Evolutionary conservation across 2,888 invertebrate species (phyloP), one percentile per base, ranked within the genome.

Genomic region (Harpagoxenus sublaevis): DNA sequence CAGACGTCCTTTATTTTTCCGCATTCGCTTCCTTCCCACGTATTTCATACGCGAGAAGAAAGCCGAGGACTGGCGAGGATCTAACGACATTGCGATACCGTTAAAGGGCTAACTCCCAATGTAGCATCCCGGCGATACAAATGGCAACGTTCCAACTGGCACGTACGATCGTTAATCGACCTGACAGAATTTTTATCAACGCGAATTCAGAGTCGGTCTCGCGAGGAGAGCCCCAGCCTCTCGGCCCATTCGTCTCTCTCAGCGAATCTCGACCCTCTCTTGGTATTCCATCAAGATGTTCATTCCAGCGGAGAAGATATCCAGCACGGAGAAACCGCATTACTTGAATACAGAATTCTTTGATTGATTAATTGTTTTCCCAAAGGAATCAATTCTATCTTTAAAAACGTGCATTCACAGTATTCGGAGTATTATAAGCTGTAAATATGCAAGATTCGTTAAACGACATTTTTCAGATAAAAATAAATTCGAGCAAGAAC

Each of bases 131-230:
- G 60, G 60, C 65, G 63, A 73, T 81, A 65, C 84, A 70, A 84
- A 86, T 87, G 87, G 87, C 86, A 83, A 51, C 62, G 68, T 60
- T 86, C 86, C 87, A 87, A 84, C 82, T 86, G 87, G 86, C 87
- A 87, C 86, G 70, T 79, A 79, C 74, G 78, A 66, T 86, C 86
- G 86, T 87, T 87, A 86, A 84, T 86, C 84, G 77, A 78, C 74
- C 77, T 78, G 83, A 85, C 45, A 31, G 84, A 87, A 87, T 81
- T 87, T 87, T 87, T 86, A 81, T 86, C 84, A 84, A 82, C 82
- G 57, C 81, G 77, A 66, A 68, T 82, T 81, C 79, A 60, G 78
- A 78, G 31, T n/a, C 12, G 51, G 73, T 81, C 48, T 73, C 53
- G 79, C 42, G 60, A 71, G 23, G 62, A 70, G 82, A 77, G 83